Evolutionary conservation across 2,113 vertebrate species (phyloP), one percentile per base, ranked within the genome.

Genomic region (Cyprinodon brontotheroides): DNA sequence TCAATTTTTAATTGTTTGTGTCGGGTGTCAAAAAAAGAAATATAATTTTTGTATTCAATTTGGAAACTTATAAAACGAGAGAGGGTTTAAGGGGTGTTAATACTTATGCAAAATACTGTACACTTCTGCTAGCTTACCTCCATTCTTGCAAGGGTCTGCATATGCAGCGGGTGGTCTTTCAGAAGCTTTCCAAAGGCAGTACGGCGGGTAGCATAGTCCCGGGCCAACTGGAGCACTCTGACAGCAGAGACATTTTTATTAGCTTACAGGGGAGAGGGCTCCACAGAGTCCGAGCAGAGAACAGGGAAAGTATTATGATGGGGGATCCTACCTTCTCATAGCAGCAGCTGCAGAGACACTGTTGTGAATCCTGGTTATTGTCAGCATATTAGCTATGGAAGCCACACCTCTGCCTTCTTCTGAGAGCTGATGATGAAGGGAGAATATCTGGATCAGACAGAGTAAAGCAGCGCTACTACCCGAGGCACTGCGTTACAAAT

Each of bases 361-460:
- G 4, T 98, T 97, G 92, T 97, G 95, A 69, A 97, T 94, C 71
- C 95, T 93, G 43, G 94, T 94, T 68, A 97, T 91, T 8, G 95
- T 96, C 69, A 98, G 83, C 96, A 97, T 96, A 90, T 79, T 93
- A 68, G 94, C 92, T 45, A 97, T 96, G 67, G 93, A 93, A 9
- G 94, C 94, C 84, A 97, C 94, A 0, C 96, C 96, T 37, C 93
- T 91, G 1, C 96, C 96, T 80, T 96, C 93, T 8, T 92, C 85
- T 61, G 96, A 95, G 47, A 97, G 89, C 97, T 98, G 88, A 29
- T 75, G 67, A 64, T 41, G 48, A 3, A 57, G 9, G 59, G 13
- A 57, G 36, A 1, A 61, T 59, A 45, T 37, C 11, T 36, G 12
- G 7, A 50, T 59, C 50, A 57, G 50, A n/a, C 17, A 57, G 2